Conservation (phyloP, 2,888 invertebrate genomes). For the Drosophila mulleri region DNA sequence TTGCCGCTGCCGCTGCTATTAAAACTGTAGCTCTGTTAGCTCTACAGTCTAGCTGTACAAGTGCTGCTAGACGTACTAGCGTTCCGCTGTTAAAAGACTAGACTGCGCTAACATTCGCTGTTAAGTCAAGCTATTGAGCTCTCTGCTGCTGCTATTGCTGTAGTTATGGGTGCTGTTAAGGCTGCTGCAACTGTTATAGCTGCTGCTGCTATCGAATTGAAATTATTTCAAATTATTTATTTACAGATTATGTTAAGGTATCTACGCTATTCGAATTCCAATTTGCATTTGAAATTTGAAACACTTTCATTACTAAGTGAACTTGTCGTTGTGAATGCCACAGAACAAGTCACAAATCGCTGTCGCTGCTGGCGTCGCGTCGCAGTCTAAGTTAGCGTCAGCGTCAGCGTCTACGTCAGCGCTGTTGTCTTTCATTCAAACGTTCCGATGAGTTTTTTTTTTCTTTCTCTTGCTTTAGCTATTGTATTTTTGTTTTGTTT, state of each 20-base stretch:
- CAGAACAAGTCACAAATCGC: conserved; percentile 51
- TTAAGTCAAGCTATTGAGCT: conserved; percentile 11
- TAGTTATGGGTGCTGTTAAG: not conserved
- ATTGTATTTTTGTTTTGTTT: conserved; percentile 54
- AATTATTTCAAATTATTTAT: too few species aligned
- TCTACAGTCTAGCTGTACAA: not conserved
- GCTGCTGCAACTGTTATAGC: conserved; percentile 5
- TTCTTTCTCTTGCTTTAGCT: conserved; percentile 9
- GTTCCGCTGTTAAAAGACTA: too few species aligned
- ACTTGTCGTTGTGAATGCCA: conserved; percentile 49
- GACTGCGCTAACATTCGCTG: not conserved
- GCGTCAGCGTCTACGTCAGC: conserved; percentile 22
- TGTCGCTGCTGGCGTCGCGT: conserved; percentile 16
- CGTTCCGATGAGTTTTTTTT: conserved; percentile 38
- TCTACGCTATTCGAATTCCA: conserved; percentile 56
- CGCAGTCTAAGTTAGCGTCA: conserved; percentile 10
- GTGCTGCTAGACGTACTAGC: conserved; percentile 12
- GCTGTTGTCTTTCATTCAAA: conserved; percentile 68
- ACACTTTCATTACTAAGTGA: conserved; percentile 75
- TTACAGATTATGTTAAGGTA: too few species aligned
- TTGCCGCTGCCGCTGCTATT: not conserved
- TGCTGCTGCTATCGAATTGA: not conserved
- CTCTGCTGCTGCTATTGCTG: not conserved
- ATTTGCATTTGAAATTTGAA: conserved; percentile 58
- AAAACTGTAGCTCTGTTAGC: conserved; percentile 4